A percentile compares a stretch with the other conserved stretches of the same genome.
phyloP scores from a whole-genome alignment of 2,113 vertebrate genomes.

The Scartelaos histophorus region DNA sequence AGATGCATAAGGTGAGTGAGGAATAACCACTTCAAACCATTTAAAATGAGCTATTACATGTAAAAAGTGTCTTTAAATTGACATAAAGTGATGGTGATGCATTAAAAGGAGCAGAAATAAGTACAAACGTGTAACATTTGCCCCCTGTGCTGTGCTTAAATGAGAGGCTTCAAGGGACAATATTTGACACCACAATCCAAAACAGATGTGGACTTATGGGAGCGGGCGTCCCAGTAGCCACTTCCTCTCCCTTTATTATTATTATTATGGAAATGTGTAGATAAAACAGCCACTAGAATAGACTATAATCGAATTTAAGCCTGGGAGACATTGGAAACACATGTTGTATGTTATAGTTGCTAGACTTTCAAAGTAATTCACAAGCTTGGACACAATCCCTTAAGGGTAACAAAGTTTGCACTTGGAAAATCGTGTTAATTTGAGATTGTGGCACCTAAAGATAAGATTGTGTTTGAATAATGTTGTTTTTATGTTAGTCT shows the following conservation, averaged over 20 bases:
- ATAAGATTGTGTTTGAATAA: not conserved
- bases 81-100: too few species aligned
- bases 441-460: not conserved
- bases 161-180: slow-evolving; percentile 8
- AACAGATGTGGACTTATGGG: not conserved
- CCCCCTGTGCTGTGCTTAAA: slow-evolving; percentile 29
- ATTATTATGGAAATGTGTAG: slow-evolving; percentile 7
- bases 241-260: not conserved
- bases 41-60: too few species aligned
- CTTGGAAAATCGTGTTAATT: not conserved
- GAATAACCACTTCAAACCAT: too few species aligned
- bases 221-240: slow-evolving; percentile 5
- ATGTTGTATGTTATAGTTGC: not conserved
- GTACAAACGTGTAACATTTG: too few species aligned
- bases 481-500: not conserved
- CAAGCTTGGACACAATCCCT: not conserved
- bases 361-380: not conserved
- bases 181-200: slow-evolving; percentile 22
- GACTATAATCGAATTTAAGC: not conserved
- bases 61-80: too few species aligned
- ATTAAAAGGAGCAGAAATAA: too few species aligned
- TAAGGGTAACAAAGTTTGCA: not conserved
- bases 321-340: not conserved
- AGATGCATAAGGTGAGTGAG: too few species aligned
- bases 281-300: not conserved